These are phyloP conservation scores for Vulpes ferrilata DNA, from an alignment of 2,113 vertebrate species.

Conservation along the genomic window DNA sequence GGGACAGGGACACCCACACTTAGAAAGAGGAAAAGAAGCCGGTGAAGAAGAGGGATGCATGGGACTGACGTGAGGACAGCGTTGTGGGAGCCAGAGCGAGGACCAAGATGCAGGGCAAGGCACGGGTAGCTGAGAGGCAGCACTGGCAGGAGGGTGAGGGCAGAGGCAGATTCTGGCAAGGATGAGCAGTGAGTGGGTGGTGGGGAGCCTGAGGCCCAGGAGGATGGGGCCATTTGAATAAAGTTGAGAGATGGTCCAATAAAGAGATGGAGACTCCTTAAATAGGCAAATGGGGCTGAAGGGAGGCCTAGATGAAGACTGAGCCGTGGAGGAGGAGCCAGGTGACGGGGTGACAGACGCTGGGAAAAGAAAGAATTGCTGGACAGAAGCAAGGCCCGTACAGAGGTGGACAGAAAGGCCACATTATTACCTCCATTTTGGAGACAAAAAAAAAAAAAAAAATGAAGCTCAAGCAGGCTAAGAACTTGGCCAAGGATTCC, in stretches of 20 bases:
- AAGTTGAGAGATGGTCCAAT: not conserved
- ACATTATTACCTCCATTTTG: not conserved
- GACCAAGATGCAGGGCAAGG: not conserved
- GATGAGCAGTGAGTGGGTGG: not conserved
- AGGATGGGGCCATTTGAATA: not conserved
- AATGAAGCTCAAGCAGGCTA: not conserved
- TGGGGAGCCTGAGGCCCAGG: not conserved
- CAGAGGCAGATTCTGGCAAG: not conserved
- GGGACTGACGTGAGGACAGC: not conserved
- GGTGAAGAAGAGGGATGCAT: not conserved
- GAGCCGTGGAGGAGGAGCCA: not conserved
- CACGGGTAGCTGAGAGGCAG: fast-evolving
- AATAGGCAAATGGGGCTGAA: not conserved
- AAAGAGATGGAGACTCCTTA: not conserved
- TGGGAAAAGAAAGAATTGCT: not conserved
- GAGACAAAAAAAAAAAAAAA: not conserved
- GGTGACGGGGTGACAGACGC: not conserved
- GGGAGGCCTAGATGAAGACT: not conserved
- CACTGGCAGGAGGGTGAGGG: not conserved
- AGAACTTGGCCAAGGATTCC: not conserved
- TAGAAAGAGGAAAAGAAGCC: not conserved
- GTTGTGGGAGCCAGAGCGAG: not conserved
- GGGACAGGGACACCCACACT: not conserved
- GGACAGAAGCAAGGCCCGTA: not conserved
- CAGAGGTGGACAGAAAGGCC: not conserved